Evolutionary conservation across 2,888 invertebrate species (phyloP), one percentile per base, ranked within the genome.

Genomic region (Zeuzera pyrina): DNA sequence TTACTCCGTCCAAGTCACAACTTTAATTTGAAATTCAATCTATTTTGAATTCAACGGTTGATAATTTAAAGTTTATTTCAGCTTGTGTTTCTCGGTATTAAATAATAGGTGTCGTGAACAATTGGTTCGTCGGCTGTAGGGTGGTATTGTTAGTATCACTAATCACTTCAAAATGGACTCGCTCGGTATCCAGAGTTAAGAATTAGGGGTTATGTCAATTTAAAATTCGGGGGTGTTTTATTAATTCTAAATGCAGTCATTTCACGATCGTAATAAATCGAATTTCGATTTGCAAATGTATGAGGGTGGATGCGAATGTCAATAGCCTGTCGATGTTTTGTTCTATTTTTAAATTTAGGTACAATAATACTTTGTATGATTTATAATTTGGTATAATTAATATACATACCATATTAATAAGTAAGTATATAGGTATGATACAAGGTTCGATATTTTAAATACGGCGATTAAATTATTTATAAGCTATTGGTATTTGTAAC

Each of bases 61-160:
- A 8, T 15, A 15, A 1, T 10, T 36, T 48, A 51, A 30, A 32
- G 50, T 4, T 45, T 33, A 22, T 29, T 29, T 41, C 38, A 28
- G 42, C 30, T 47, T 39, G 45, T 33, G 22, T 14, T 29, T 37
- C 41, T 4, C 22, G 41, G 52, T 47, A 49, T 50, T 57, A 57
- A 57, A 57, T 57, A 65, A 62, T 62, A 64, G 69, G 77, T 78
- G 77, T 78, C 74, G 67, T 38, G 57, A 59, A 73, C 77, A 77
- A 74, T 66, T 47, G 60, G 47, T 41, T 52, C 49, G 52, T 51
- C 52, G 61, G 61, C 56, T 50, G 49, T 44, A 48, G 52, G 57
- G 56, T 45, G 41, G 51, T 33, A 60, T 57, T 65, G 65, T 51
- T 12, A 15, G 33, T 52, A 57, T 57, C 53, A 59, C 58, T 67